Evolutionary conservation across 1,140 invertebrate genomes (phyloP), one percentile per base, ranked within the genome.

Genomic region (Calycopis cecrops): DNA sequence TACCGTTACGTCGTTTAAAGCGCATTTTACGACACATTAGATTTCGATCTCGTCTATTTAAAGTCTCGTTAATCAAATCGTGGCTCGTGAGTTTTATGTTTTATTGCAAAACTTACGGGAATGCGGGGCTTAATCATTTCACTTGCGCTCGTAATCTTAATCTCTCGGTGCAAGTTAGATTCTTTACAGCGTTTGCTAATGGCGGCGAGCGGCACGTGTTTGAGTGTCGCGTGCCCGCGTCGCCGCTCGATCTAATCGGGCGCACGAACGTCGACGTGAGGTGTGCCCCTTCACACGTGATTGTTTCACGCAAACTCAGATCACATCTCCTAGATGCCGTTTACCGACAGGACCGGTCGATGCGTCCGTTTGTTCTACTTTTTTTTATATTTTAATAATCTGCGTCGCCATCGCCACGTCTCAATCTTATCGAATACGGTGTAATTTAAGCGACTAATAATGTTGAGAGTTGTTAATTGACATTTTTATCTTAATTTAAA

Each of bases 211-310:
- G 76, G 73, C 79, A 77, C 74, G 76, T 77, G 74, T 70, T 65
- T 59, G 40, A 48, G 60, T 69, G 79, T 83, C 83, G 79, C 80
- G 83, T 86, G 83, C 78, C 79, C 65, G 53, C 64, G 72, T 69
- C 62, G 67, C 56, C 62, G 56, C 69, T 62, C 56, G 82, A 85
- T 86, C 51, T 70, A 69, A 84, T 86, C 80, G 76, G 58, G 52
- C 52, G 69, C 80, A 83, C 83, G 80, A 81, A 75, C 62, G 70
- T 69, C 64, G 69, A 79, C 78, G 71, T 72, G 73, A 72, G 73
- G 67, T 70, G 70, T 77, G 74, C 80, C 70, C 70, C 76, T 78
- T 84, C 76, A 86, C 80, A 84, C 80, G 71, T 82, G 82, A 82
- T 79, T 69, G 70, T 78, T 62, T 57, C 55, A 52, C 57, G 68